A percentile compares a stretch with the other conserved stretches of the same genome.
phyloP scores from a whole-genome alignment of 53 echinoderm and acorn worm genomes.

The Patiria pectinifera region DNA sequence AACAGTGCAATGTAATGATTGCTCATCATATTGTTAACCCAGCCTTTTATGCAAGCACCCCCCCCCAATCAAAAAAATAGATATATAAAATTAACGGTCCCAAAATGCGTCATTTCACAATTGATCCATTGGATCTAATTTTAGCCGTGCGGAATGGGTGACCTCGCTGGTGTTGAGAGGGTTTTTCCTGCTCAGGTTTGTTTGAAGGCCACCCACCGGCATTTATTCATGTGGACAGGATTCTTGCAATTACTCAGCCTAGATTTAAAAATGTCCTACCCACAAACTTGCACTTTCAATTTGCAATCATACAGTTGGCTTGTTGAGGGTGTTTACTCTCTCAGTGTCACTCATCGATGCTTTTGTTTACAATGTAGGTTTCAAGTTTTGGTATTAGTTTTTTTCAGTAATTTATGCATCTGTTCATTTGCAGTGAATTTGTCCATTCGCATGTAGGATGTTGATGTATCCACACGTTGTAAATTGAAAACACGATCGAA shows the following conservation, averaged over 20 bases:
- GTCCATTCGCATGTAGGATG: too few species aligned
- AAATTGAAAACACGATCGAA: neutral
- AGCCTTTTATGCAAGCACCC: neutral
- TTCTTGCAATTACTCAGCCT: neutral
- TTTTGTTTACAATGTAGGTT: neutral
- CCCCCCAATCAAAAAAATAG: too few species aligned
- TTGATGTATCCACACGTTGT: neutral
- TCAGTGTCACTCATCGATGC: neutral
- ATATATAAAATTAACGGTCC: too few species aligned
- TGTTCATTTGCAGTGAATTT: neutral
- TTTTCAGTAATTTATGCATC: neutral
- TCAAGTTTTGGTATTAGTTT: neutral
- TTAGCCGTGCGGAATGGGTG: neutral
- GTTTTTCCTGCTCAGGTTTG: neutral
- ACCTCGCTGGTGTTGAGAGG: neutral
- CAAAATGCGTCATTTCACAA: neutral
- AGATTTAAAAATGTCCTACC: neutral
- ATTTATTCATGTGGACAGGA: slow-evolving; percentile 1
- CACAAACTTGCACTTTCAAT: neutral
- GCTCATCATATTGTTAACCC: neutral
- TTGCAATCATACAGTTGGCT: neutral
- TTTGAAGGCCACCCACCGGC: neutral
- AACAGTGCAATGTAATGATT: neutral
- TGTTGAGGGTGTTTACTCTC: neutral
- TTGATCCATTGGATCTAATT: neutral